A percentile compares a stretch with the other conserved stretches of the same genome.
phyloP scores from a whole-genome alignment of 2,113 vertebrate genomes.

The Siniperca chuatsi region DNA sequence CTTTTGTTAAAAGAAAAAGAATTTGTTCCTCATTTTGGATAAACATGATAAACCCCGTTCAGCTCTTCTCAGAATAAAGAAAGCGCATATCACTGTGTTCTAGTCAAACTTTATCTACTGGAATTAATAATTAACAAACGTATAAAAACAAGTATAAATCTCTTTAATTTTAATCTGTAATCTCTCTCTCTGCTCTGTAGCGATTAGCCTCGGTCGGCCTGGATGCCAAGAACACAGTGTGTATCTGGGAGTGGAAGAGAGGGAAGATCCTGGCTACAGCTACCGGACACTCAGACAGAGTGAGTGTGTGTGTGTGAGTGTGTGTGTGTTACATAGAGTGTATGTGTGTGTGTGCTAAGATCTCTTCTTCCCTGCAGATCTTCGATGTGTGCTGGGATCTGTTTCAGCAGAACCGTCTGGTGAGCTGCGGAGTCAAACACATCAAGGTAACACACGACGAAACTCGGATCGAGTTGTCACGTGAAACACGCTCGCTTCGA shows the following conservation, averaged over 20 bases:
- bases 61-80: background rate
- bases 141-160: slow-evolving; percentile 48
- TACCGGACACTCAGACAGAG: slow-evolving; percentile 91
- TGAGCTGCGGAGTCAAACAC: slow-evolving; percentile 94
- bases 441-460: slow-evolving; percentile 87
- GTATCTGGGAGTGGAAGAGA: slow-evolving; percentile 97
- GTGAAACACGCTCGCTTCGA: no score
- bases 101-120: background rate
- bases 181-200: slow-evolving; percentile 73
- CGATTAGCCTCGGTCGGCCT: slow-evolving; percentile 93
- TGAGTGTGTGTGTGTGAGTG: slow-evolving; percentile 37
- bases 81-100: background rate
- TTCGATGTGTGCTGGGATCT: slow-evolving; percentile 96
- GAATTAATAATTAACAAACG: background rate
- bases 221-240: slow-evolving; percentile 97
- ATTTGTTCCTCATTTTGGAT: background rate
- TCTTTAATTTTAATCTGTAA: slow-evolving; percentile 50
- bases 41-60: background rate
- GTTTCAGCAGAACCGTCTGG: slow-evolving; percentile 89
- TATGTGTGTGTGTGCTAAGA: background rate
- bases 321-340: background rate
- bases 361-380: slow-evolving; percentile 75
- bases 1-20: no score
- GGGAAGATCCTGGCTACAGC: slow-evolving; percentile 94
- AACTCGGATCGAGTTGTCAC: background rate